Percentiles rank a stretch among this genome's conserved stretches.
Conservation (phyloP, 1,140 invertebrate genomes). For the Theocolax elegans region DNA sequence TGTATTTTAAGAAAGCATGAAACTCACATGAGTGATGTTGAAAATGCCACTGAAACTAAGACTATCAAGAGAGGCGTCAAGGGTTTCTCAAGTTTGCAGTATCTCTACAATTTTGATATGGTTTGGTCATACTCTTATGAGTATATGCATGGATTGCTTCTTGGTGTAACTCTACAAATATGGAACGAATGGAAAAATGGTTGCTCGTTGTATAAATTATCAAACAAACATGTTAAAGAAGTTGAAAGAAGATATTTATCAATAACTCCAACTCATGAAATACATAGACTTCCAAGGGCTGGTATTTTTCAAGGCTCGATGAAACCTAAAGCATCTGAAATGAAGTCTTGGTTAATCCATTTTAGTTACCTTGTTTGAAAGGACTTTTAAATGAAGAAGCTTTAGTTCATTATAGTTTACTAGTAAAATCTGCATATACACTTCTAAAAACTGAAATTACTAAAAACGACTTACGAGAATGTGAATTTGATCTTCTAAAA, state of each 20-base stretch:
- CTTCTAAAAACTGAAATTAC: constrained; percentile 41
- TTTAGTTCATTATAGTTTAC: constrained; percentile 38
- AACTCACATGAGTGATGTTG: constrained; percentile 29
- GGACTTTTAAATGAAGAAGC: constrained; percentile 21
- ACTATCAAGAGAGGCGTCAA: constrained; percentile 42
- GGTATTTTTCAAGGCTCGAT: background rate
- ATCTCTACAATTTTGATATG: constrained; percentile 42
- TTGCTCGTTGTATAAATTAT: background rate
- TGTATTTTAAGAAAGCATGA: constrained; percentile 16
- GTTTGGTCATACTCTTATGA: constrained; percentile 45
- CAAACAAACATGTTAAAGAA: background rate
- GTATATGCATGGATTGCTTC: constrained; percentile 47
- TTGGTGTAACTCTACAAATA: constrained; percentile 42
- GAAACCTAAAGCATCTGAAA: constrained; percentile 39
- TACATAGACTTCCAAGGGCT: constrained; percentile 18
- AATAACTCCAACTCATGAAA: too few relatives aligned
- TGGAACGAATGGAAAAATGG: constrained; percentile 36
- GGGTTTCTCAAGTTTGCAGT: constrained; percentile 35
- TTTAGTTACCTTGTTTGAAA: constrained; percentile 30
- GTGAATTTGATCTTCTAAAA: constrained; percentile 42
- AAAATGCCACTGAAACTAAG: too few relatives aligned
- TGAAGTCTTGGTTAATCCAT: constrained; percentile 39
- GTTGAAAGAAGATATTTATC: too few relatives aligned
- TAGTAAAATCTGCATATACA: constrained; percentile 40
- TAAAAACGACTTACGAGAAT: constrained; percentile 37